phyloP scores from a whole-genome alignment of 2,888 invertebrate species.

The Cheilosia soror region DNA sequence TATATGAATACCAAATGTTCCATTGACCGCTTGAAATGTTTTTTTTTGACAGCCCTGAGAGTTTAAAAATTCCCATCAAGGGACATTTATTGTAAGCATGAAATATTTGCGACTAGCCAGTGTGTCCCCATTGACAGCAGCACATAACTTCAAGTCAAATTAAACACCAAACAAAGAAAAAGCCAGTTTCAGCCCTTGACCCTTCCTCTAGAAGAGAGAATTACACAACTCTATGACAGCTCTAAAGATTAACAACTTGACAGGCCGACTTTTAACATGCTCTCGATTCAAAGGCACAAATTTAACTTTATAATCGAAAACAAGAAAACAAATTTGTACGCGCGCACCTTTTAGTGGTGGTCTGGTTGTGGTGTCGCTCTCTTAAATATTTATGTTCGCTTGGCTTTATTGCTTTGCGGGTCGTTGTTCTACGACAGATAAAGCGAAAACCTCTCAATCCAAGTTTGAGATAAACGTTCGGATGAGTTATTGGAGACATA shows the following conservation, averaged over 20 bases:
- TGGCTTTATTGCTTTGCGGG: slow-evolving; percentile 42
- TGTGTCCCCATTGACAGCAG: not conserved
- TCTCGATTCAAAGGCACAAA: slow-evolving; percentile 3
- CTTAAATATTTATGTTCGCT: slow-evolving; percentile 54
- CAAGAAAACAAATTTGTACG: slow-evolving; percentile 60
- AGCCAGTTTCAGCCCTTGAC: not conserved
- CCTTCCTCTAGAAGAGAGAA: not conserved
- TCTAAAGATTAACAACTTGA: slow-evolving; percentile 3
- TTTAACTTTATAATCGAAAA: slow-evolving; percentile 35
- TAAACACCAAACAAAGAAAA: not conserved
- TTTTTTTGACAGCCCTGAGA: too few species aligned
- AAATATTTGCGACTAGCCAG: not conserved
- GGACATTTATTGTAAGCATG: too few species aligned
- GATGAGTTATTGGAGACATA: slow-evolving; percentile 58
- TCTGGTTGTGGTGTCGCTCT: not conserved
- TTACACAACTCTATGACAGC: not conserved
- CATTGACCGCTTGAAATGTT: too few species aligned
- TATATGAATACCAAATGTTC: too few species aligned
- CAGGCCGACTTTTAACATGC: slow-evolving; percentile 5
- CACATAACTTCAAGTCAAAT: not conserved
- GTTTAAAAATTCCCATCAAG: too few species aligned
- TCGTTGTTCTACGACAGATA: slow-evolving; percentile 53
- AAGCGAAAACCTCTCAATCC: slow-evolving; percentile 24
- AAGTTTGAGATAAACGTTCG: slow-evolving; percentile 21
- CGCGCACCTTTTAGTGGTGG: slow-evolving; percentile 19